Evolutionary conservation across 1,140 invertebrate species (phyloP), one percentile per base, ranked within the genome.

Genomic region (Listronotus bonariensis): DNA sequence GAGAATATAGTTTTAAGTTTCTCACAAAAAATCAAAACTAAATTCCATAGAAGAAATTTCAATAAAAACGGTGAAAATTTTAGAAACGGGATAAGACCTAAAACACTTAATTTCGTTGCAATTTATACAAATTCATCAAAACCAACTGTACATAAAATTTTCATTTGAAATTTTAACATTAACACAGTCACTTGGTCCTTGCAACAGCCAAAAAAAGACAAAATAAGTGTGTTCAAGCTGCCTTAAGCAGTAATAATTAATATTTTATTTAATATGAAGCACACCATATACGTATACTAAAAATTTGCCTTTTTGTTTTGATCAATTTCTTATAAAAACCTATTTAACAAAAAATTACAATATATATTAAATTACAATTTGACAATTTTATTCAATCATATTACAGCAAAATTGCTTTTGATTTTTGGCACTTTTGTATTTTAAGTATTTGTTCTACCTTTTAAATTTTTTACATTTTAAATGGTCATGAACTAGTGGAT

Each of bases 1-100:
- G 32, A 61, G 67, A 68, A 72, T 68, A 67, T 68, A 72, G 64
- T 73, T 71, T 68, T 60, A 59, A 71, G 67, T 65, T 68, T 17
- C 17, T 70, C 17, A 20, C 15, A 55, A 69, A 71, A 71, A 62
- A 68, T 67, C 65, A 70, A 67, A 71, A 61, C 36, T 52, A 68
- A 32, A 40, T 65, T 58, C 65, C 51, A 11, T 9, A 7, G 38
- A 15, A 6, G 26, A 15, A 71, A 68, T 60, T 59, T 64, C 45
- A 69, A 64, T 70, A 68, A 69, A 58, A 60, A 58, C 45, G 68
- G n/a, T 68, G 67, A 68, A 72, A 68, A 61, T 62, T 68, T 55
- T 60, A 67, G 32, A 73, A 45, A 65, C 59, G 14, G 26, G 38
- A 34, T 34, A 34, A 57, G 18, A 57, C 31, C 41, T 45, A 41